These are phyloP conservation scores for Parazoanthus darwini DNA, from an alignment of 92 coral and sea anemone species.

Conservation along the genomic window DNA sequence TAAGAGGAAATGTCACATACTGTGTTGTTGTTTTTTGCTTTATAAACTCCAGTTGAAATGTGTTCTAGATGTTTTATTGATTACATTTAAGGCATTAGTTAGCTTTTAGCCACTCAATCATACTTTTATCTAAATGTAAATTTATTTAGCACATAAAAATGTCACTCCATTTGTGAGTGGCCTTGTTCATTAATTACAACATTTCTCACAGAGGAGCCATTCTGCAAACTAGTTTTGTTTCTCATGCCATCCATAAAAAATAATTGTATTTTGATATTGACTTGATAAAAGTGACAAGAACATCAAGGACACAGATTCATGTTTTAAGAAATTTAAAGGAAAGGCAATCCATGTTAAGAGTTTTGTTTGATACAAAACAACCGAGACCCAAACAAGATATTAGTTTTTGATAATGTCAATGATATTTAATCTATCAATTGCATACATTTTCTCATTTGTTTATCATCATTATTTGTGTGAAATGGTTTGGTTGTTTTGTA, in stretches of 20 bases:
- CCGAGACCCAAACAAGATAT: conserved; percentile 16
- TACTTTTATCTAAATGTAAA: neutral
- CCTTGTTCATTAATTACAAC: no score
- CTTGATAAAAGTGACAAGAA: conserved; percentile 35
- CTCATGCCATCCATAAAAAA: neutral
- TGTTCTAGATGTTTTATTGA: conserved; percentile 40
- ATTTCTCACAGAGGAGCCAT: neutral
- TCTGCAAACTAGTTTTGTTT: neutral
- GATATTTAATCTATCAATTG: neutral
- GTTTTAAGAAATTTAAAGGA: no score
- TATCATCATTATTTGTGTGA: conserved; percentile 17
- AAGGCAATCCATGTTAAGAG: conserved; percentile 40
- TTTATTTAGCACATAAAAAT: neutral
- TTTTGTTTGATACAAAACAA: conserved; percentile 24
- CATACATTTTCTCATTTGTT: neutral
- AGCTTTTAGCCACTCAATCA: neutral
- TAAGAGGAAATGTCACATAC: conserved; percentile 94
- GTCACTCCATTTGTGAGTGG: no score
- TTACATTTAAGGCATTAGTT: neutral
- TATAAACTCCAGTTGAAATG: conserved; percentile 12
- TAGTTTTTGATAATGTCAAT: neutral
- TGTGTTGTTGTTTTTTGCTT: neutral
- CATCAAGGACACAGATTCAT: conserved; percentile 41
- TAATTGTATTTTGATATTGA: conserved; percentile 25
- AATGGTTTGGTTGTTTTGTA: conserved; percentile 43